Base-by-base conservation (phyloP, 1,140 invertebrate genomes). In the Procambarus virginalis region DNA sequence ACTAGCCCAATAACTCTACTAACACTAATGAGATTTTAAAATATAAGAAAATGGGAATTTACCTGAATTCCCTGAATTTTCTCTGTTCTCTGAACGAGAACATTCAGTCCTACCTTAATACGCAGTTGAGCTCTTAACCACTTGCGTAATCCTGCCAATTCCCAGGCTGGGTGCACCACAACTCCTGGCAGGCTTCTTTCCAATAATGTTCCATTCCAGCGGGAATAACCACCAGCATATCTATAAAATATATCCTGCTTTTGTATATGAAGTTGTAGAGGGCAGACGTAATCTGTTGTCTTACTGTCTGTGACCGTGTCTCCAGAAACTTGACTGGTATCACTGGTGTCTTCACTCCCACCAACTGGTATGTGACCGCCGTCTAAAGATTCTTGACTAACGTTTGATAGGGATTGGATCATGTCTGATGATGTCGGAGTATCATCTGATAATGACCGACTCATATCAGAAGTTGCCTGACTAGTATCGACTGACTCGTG, bases 161-260 rank as follows among this genome's bases (percentile, higher is more conserved):
- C 88, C 88, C 88, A 89, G 8, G 88, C 46, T 70, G 88, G 88
- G 49, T 89, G 88, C 3, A 84, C 81, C 55, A 89, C 75, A 22
- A 89, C 88, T 20, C 80, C 80, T 34, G 88, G 88, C 45, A 89
- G 46, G 68, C 70, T 82, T 68, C 76, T n/a, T 6, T 89, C 88
- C 60, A 77, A 68, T 3, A 76, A 20, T 14, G 81, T 64, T 51
- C 80, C 88, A 76, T 89, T 89, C 86, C 80, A 83, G 0, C 86
- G 79, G 6, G 51, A 77, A 80, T 83, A 89, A 45, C 86, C 73
- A 64, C 70, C 86, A 14, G 73, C 70, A 55, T 60, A 89, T 68
- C 45, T 84, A 51, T 77, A 46, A 64, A 70, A 68, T 8, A 45
- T 46, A 73, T 89, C 73, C 60, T 89, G 81, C 68, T 84, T 78